Evolutionary conservation across 2,113 vertebrate species (phyloP).

Genomic region (Anguilla rostrata): DNA sequence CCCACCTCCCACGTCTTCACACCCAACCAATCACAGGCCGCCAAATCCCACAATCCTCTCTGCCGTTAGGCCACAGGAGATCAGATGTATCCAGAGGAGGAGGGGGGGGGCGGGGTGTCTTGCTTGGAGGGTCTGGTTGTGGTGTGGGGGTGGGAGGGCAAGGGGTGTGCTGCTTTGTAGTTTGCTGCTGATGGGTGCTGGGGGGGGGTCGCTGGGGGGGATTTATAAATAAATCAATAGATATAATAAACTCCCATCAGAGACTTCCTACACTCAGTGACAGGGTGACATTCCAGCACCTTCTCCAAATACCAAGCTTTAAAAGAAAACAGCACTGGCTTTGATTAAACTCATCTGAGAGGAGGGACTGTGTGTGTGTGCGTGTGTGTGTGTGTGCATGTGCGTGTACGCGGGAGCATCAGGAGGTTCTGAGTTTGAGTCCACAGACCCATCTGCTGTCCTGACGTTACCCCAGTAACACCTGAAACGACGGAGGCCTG

Average conservation of each 20-base stretch:
- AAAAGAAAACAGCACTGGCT: not conserved
- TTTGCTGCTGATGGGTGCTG: not conserved
- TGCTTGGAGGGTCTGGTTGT: not conserved
- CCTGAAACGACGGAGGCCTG: too few relatives aligned
- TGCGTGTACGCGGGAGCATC: too few relatives aligned
- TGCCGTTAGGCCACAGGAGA: constrained; percentile 7
- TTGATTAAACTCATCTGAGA: not conserved
- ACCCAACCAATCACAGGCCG: constrained; percentile 19
- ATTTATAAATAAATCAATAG: not conserved
- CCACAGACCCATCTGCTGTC: not conserved
- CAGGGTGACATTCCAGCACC: not conserved
- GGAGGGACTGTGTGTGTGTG: too few relatives aligned
- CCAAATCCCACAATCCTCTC: constrained; percentile 20
- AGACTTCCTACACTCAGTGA: not conserved
- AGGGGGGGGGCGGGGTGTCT: not conserved
- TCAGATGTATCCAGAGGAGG: not conserved
- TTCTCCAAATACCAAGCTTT: not conserved
- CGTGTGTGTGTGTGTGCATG: too few relatives aligned
- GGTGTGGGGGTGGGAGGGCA: too few relatives aligned
- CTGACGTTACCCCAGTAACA: too few relatives aligned
- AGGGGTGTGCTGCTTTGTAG: too few relatives aligned
- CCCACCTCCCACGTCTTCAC: constrained; percentile 12
- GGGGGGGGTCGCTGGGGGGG: not conserved
- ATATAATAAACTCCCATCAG: not conserved
- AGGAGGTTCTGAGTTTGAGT: too few relatives aligned